Evolutionary conservation across 2,797 vertebrate species (phyloP).

Genomic region (Knipowitschia caucasica): DNA sequence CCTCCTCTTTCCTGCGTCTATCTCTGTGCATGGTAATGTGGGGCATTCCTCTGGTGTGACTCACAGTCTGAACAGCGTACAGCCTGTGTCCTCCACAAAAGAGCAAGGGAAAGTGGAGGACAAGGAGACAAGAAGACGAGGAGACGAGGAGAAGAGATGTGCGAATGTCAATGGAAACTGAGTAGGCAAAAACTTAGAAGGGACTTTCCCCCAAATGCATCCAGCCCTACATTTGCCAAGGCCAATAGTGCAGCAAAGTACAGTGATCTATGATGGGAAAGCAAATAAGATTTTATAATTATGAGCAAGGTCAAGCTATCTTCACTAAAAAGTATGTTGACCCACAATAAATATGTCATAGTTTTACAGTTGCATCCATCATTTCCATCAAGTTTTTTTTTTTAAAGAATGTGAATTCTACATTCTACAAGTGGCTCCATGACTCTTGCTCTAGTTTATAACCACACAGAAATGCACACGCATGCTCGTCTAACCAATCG

Average conservation of each 20-base stretch:
- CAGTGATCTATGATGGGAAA: not conserved
- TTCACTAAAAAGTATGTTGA: too few species aligned
- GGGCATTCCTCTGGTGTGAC: conserved; percentile 68
- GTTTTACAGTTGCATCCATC: too few species aligned
- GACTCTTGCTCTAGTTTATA: conserved; percentile 16
- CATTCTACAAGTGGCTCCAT: conserved; percentile 18
- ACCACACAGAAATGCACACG: conserved; percentile 20
- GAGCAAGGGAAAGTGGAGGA: conserved; percentile 39
- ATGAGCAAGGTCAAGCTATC: conserved; percentile 11
- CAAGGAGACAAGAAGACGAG: not conserved
- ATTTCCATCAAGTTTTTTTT: too few species aligned
- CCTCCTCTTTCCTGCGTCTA: conserved; percentile 38
- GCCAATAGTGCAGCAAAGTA: conserved; percentile 13
- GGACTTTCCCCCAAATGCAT: conserved; percentile 61
- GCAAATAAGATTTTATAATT: conserved; percentile 1
- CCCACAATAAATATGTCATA: too few species aligned
- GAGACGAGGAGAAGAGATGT: conserved; percentile 21
- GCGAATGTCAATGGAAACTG: conserved; percentile 55
- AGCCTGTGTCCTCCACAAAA: conserved; percentile 57
- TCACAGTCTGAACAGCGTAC: conserved; percentile 64
- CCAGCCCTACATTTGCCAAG: conserved; percentile 9
- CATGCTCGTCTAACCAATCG: conserved; percentile 28
- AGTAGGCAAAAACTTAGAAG: conserved; percentile 55
- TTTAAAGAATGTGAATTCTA: too few species aligned
- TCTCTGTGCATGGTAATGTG: conserved; percentile 65